phyloP scores from a whole-genome alignment of 2,888 invertebrate genomes.

The Heliconius sara region DNA sequence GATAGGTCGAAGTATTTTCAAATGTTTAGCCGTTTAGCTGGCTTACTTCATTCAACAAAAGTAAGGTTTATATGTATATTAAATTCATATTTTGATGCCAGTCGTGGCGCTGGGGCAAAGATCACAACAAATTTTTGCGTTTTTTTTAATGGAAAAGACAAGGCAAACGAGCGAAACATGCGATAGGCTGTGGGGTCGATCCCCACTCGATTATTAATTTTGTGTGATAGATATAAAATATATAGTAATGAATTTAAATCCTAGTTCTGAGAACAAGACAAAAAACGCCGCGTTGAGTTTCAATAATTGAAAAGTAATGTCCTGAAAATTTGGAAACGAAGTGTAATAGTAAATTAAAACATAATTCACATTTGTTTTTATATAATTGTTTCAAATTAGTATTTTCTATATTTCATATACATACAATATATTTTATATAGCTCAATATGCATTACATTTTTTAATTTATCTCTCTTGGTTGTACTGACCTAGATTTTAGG shows the following conservation, averaged over 20 bases:
- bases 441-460: background rate
- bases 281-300: background rate
- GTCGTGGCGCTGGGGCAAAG: background rate
- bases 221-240: too few relatives aligned
- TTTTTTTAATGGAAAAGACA: too few relatives aligned
- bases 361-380: background rate
- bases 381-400: background rate
- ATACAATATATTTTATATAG: background rate
- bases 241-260: background rate
- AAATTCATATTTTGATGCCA: slow-evolving; percentile 4
- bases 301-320: background rate
- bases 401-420: background rate
- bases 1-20: slow-evolving; percentile 15
- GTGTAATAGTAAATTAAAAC: background rate
- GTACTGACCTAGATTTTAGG: slow-evolving; percentile 5
- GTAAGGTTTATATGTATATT: background rate
- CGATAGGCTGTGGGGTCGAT: too few relatives aligned
- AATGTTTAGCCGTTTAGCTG: slow-evolving; percentile 18
- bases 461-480: slow-evolving; percentile 3
- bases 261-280: background rate
- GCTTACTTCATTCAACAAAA: background rate
- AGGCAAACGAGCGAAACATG: too few relatives aligned
- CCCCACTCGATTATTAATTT: background rate
- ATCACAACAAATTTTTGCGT: too few relatives aligned
- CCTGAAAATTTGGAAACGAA: background rate